These are phyloP conservation scores for Leptestheria dahalacensis DNA, from an alignment of 1,140 invertebrate species.

Conservation along the genomic window DNA sequence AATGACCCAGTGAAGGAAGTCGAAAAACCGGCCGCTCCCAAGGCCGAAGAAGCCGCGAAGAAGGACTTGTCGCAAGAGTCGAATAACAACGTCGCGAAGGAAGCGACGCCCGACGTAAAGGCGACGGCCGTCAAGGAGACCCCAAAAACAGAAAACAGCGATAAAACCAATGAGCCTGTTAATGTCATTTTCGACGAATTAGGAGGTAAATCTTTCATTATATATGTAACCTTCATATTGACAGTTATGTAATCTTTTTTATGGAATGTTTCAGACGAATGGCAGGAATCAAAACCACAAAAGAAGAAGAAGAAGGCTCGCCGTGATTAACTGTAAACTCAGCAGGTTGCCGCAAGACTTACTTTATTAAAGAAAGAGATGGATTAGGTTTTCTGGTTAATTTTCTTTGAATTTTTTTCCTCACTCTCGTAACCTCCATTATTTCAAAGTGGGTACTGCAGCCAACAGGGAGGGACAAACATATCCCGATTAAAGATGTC, in stretches of 20 bases:
- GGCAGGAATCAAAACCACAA: neutral
- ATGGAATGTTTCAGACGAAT: neutral
- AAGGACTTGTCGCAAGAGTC: neutral
- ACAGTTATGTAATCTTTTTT: neutral
- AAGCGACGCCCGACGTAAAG: no score
- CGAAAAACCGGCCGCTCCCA: no score
- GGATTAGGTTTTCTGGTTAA: neutral
- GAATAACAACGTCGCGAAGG: neutral
- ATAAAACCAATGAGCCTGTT: neutral
- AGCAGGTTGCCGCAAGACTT: neutral
- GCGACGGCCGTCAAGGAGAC: neutral
- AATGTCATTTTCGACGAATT: conserved; percentile 5
- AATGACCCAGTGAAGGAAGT: neutral
- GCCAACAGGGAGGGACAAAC: no score
- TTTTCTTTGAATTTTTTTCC: neutral
- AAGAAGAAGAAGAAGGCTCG: conserved; percentile 12
- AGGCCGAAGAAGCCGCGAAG: neutral
- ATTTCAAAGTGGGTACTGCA: no score
- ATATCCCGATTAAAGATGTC: no score
- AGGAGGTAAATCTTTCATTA: conserved; percentile 1
- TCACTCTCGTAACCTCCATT: no score
- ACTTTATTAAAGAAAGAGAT: neutral
- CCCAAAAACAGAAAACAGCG: neutral
- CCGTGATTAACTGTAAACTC: conserved; percentile 4
- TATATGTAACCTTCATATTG: neutral